Evolutionary conservation across 2,797 vertebrate genomes (phyloP).

Genomic region (Argentina silus): DNA sequence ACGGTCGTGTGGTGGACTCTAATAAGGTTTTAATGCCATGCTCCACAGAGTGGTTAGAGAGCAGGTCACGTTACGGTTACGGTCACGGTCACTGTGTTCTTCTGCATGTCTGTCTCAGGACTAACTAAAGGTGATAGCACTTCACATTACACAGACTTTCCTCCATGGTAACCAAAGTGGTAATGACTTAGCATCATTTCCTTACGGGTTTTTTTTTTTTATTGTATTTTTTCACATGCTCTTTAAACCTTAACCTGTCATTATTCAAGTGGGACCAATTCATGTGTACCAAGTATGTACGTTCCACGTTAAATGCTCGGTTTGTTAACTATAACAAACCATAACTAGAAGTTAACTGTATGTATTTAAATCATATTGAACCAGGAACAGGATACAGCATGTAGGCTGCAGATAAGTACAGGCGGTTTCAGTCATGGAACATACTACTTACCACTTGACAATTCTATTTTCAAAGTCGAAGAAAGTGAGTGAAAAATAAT

Average conservation of each 20-base stretch:
- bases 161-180: constrained; percentile 28
- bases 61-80: constrained; percentile 52
- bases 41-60: constrained; percentile 57
- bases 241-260: too few relatives aligned
- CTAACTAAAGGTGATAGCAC: constrained; percentile 31
- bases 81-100: constrained; percentile 9
- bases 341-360: neutral
- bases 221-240: too few relatives aligned
- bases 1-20: constrained; percentile 4
- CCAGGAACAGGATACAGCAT: too few relatives aligned
- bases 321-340: neutral
- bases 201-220: too few relatives aligned
- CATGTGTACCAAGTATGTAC: neutral
- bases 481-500: neutral
- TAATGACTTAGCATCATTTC: too few relatives aligned
- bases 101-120: constrained; percentile 50
- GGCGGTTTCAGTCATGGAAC: neutral
- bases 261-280: too few relatives aligned
- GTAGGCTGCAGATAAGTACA: neutral
- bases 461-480: constrained; percentile 9
- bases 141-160: constrained; percentile 47
- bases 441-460: constrained; percentile 4
- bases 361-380: neutral
- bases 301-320: neutral
- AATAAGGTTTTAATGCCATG: constrained; percentile 39